A percentile compares a stretch with the other conserved stretches of the same genome.
Conservation (phyloP, 53 echinoderm and acorn worm species). For the Echinometra lucunter region DNA sequence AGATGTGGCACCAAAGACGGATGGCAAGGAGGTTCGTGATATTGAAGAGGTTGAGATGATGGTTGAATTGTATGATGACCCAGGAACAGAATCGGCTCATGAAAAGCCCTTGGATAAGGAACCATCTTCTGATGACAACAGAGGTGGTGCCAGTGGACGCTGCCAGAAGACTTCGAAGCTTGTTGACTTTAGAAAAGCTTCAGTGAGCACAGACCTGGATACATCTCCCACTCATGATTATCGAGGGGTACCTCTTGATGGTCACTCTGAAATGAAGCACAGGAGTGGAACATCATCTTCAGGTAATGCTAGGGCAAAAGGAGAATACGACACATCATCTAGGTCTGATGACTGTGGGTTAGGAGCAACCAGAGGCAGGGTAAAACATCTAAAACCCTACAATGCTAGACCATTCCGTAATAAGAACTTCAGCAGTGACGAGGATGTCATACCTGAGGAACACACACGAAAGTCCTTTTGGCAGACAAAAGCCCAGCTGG, state of each 20-base stretch:
- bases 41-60: conserved; percentile 18
- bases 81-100: not conserved
- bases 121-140: conserved; percentile 38
- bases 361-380: conserved; percentile 39
- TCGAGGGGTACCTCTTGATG: not conserved
- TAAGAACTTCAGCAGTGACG: conserved; percentile 67
- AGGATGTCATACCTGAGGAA: conserved; percentile 62
- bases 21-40: not conserved
- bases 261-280: conserved; percentile 30
- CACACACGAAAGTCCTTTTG: conserved; percentile 58
- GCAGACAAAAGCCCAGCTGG: conserved; percentile 62
- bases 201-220: conserved; percentile 61
- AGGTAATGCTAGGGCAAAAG: conserved; percentile 30
- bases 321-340: conserved; percentile 68
- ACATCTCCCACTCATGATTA: conserved; percentile 65
- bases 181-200: conserved; percentile 54
- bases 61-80: conserved; percentile 21
- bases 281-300: conserved; percentile 56
- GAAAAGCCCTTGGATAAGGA: conserved; percentile 14
- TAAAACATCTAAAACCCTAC: conserved; percentile 64
- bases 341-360: conserved; percentile 60
- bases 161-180: conserved; percentile 9
- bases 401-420: conserved; percentile 66
- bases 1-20: not conserved
- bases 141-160: not conserved